phyloP scores from a whole-genome alignment of 2,113 vertebrate genomes.

The Platichthys stellatus region DNA sequence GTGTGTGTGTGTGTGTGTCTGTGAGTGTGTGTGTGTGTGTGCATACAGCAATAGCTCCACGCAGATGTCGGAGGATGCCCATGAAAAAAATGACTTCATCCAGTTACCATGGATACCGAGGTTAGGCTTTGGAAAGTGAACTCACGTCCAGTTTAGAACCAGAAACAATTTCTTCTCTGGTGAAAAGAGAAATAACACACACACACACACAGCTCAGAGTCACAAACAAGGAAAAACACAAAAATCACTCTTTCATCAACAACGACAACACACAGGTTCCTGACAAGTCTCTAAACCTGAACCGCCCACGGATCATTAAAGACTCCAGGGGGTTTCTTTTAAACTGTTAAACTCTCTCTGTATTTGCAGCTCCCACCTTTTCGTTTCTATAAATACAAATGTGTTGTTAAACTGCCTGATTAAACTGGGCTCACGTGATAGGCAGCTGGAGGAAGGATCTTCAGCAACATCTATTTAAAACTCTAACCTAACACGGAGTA shows the following conservation, averaged over 20 bases:
- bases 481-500: too few species aligned
- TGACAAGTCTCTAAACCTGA: too few species aligned
- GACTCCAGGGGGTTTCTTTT: too few species aligned
- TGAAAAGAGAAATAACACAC: not conserved
- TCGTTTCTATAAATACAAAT: constrained; percentile 4
- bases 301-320: too few species aligned
- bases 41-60: constrained; percentile 26
- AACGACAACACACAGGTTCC: too few species aligned
- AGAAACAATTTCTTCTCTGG: constrained; percentile 7
- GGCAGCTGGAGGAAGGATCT: constrained; percentile 7
- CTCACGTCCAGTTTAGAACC: constrained; percentile 23
- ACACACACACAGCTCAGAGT: too few species aligned
- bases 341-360: too few species aligned
- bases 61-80: constrained; percentile 43
- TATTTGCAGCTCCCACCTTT: not conserved
- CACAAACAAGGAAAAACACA: not conserved
- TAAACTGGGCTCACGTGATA: constrained; percentile 10
- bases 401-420: not conserved
- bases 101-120: constrained; percentile 74
- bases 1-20: not conserved
- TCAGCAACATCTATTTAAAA: not conserved
- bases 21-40: not conserved
- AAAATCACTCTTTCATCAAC: not conserved
- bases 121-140: constrained; percentile 31
- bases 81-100: constrained; percentile 47